Evolutionary conservation across 2,113 vertebrate genomes (phyloP).

Genomic region (Solenodon paradoxus): DNA sequence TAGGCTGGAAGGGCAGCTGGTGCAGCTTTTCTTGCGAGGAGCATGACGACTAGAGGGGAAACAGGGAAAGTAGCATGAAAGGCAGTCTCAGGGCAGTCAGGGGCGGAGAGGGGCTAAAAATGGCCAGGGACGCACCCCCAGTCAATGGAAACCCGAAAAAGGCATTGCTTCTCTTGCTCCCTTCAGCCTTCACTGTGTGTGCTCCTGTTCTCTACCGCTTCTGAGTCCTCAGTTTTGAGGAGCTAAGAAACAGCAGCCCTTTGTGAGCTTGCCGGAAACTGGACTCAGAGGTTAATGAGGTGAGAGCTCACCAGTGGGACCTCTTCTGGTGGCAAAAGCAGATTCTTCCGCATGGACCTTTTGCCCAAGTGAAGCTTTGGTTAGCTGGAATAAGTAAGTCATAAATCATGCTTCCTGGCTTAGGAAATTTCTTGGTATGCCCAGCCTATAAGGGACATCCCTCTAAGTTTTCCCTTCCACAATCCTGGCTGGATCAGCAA

Average conservation of each 20-base stretch:
- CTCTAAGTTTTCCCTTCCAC: not conserved
- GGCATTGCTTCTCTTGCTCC: conserved; percentile 65
- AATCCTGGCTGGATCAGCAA: not conserved
- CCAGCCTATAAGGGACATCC: not conserved
- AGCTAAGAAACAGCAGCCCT: not conserved
- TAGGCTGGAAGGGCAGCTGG: conserved; percentile 98
- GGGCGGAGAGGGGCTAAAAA: conserved; percentile 68
- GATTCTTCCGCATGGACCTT: not conserved
- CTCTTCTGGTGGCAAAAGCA: not conserved
- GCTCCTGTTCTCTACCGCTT: not conserved
- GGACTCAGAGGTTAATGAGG: not conserved
- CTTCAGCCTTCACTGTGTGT: not conserved
- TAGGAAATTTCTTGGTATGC: not conserved
- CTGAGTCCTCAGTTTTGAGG: not conserved
- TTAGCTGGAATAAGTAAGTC: not conserved
- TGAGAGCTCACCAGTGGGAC: not conserved
- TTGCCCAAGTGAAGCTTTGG: not conserved
- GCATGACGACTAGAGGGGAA: conserved; percentile 95
- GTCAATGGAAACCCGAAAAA: conserved; percentile 59
- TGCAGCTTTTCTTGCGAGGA: conserved; percentile 99
- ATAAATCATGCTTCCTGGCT: not conserved
- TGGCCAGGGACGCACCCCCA: conserved; percentile 57
- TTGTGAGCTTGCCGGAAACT: not conserved
- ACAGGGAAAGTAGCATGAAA: conserved; percentile 81
- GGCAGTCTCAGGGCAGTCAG: conserved; percentile 66